Base-by-base conservation (phyloP, 2,797 vertebrate species). In the Crocodylus rhombifer region DNA sequence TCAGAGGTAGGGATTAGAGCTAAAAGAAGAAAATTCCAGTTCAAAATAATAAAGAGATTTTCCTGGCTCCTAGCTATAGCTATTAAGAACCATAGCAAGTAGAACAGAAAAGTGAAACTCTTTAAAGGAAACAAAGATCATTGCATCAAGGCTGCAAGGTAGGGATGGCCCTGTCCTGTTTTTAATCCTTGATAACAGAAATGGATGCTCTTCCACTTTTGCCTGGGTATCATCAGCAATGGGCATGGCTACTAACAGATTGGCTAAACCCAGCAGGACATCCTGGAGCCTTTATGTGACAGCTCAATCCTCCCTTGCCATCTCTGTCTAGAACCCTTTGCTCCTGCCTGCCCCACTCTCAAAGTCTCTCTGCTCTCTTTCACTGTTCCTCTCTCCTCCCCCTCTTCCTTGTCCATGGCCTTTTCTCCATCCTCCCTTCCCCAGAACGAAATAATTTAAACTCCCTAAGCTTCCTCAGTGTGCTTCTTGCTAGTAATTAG, bases 1-100 rank as follows among this genome's bases (percentile, higher is more conserved):
- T 82, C 62, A 84, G 55, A 89, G 81, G 58, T 78, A n/a, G 75
- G 57, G 90, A 80, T 84, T 14, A 62, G 28, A 63, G 30, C 64
- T 51, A 86, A 92, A 94, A 83, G 60, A 67, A 84, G 36, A 75
- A 61, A 51, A 55, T 12, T 11, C 87, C 56, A 3, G 1, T 76
- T 86, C 62, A 57, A 89, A 95, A 75, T 13, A 91, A 77, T 1
- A 78, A 4, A 61, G 75, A 21, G 5, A 42, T 20, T 69, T 15
- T 28, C 14, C 56, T 74, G 55, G 28, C 17, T 87, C 81, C 82
- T 77, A 86, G 55, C 23, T 90, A 7, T 14, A 61, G 16, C 21
- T 93, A 78, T 33, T 36, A 82, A 55, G 55, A 84, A 28, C 18
- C 85, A 85, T 84, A 80, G 36, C 42, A 42, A 6, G 26, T 73